Evolutionary conservation across 2,113 vertebrate species (phyloP).

Genomic region (Leptobrachium leishanense): DNA sequence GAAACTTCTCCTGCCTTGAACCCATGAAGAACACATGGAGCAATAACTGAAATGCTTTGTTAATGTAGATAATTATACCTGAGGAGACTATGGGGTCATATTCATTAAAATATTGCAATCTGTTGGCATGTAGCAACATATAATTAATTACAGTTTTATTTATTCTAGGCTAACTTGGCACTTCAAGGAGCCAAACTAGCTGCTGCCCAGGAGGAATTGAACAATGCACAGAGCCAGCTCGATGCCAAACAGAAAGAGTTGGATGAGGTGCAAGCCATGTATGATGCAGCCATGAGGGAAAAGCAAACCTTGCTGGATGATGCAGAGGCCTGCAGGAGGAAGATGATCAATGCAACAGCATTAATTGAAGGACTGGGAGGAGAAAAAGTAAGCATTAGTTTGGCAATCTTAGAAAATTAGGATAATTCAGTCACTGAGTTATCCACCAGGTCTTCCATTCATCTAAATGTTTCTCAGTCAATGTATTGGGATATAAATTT

Average conservation of each 20-base stretch:
- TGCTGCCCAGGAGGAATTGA: slow-evolving; percentile 71
- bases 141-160: slow-evolving; percentile 6
- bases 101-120: background rate
- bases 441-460: too few species aligned
- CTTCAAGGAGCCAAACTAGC: slow-evolving; percentile 74
- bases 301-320: slow-evolving; percentile 75
- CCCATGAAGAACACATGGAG: background rate
- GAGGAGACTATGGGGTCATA: background rate
- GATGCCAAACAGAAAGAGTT: slow-evolving; percentile 76
- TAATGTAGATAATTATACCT: background rate
- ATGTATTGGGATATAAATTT: too few species aligned
- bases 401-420: background rate
- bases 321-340: slow-evolving; percentile 71
- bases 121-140: background rate
- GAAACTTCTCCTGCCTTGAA: too few species aligned
- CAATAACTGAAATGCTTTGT: slow-evolving; percentile 6
- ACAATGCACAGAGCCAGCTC: slow-evolving; percentile 73
- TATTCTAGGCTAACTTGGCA: slow-evolving; percentile 72
- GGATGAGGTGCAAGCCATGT: slow-evolving; percentile 75
- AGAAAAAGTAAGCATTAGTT: slow-evolving; percentile 70
- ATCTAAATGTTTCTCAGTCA: too few species aligned
- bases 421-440: too few species aligned
- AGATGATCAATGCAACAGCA: slow-evolving; percentile 77
- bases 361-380: slow-evolving; percentile 77
- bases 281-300: slow-evolving; percentile 74